Percentiles rank a stretch among this genome's conserved stretches.
Conservation (phyloP, 2,888 invertebrate genomes). For the Ethmia dodecea region DNA sequence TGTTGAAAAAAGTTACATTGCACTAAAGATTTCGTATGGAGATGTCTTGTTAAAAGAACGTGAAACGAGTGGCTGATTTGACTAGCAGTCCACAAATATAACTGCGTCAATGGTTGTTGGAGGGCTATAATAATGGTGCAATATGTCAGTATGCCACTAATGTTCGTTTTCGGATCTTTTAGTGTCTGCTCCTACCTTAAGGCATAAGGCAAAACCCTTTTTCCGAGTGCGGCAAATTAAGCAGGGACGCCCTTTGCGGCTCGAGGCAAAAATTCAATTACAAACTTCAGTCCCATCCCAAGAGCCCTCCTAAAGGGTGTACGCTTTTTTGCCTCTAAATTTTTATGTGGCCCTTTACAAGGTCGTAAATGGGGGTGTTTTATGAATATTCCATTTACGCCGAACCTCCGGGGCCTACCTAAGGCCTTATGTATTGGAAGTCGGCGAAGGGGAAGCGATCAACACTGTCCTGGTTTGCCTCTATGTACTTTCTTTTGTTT, state of each 20-base stretch:
- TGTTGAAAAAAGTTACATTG: too few species aligned
- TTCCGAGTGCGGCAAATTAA: constrained; percentile 68
- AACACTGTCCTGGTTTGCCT: too few species aligned
- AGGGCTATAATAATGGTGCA: too few species aligned
- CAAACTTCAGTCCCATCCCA: constrained; percentile 71
- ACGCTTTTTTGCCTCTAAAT: constrained; percentile 65
- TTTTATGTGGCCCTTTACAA: constrained; percentile 74
- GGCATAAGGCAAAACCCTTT: constrained; percentile 45
- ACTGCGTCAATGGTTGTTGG: too few species aligned
- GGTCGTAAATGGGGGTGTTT: constrained; percentile 70
- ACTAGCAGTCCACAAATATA: too few species aligned
- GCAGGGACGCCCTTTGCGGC: constrained; percentile 73
- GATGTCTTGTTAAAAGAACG: too few species aligned
- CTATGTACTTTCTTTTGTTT: background rate
- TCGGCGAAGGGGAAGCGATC: constrained; percentile 2
- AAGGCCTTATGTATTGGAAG: constrained; percentile 12
- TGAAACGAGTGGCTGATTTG: too few species aligned
- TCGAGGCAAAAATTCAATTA: constrained; percentile 77
- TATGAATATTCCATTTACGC: constrained; percentile 72
- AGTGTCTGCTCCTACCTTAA: background rate
- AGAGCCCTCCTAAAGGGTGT: constrained; percentile 66
- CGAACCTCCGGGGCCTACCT: constrained; percentile 40
- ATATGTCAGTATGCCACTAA: too few species aligned
- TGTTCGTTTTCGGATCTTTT: too few species aligned
- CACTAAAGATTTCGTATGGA: too few species aligned